These are phyloP conservation scores for Tinea pellionella DNA, from an alignment of 2,888 invertebrate species.

Conservation along the genomic window DNA sequence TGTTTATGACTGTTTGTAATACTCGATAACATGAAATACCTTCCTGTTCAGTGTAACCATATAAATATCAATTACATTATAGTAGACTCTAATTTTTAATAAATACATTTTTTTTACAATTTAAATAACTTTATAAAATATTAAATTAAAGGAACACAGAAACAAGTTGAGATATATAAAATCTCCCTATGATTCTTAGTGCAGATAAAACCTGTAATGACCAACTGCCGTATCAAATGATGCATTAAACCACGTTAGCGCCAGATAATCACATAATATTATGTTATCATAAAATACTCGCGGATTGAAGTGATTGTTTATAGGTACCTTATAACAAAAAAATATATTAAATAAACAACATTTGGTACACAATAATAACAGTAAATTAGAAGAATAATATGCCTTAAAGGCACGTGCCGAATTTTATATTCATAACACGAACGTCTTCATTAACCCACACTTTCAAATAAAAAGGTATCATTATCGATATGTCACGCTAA, in stretches of 20 bases:
- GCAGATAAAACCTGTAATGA: neutral
- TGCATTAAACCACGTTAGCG: neutral
- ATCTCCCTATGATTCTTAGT: neutral
- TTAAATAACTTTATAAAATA: neutral
- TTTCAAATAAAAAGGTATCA: slow-evolving; percentile 45
- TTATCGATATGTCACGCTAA: slow-evolving; percentile 58
- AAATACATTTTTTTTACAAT: too few relatives aligned
- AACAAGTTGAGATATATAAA: too few relatives aligned
- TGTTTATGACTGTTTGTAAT: slow-evolving; percentile 53
- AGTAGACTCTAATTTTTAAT: too few relatives aligned
- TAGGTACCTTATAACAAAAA: too few relatives aligned
- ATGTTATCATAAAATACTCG: neutral
- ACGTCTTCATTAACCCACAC: slow-evolving; percentile 46
- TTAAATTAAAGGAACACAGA: too few relatives aligned
- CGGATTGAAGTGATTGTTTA: too few relatives aligned
- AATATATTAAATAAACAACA: too few relatives aligned
- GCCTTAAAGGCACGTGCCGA: neutral
- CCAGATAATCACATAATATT: neutral
- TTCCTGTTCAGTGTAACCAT: neutral
- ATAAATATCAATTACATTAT: too few relatives aligned
- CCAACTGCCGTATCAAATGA: neutral
- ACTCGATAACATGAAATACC: slow-evolving; percentile 34
- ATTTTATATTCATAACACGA: slow-evolving; percentile 13
- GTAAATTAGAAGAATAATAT: neutral
- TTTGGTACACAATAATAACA: neutral